Evolutionary conservation across 2,113 vertebrate species (phyloP), one percentile per base, ranked within the genome.

Genomic region (Casuarius casuarius): DNA sequence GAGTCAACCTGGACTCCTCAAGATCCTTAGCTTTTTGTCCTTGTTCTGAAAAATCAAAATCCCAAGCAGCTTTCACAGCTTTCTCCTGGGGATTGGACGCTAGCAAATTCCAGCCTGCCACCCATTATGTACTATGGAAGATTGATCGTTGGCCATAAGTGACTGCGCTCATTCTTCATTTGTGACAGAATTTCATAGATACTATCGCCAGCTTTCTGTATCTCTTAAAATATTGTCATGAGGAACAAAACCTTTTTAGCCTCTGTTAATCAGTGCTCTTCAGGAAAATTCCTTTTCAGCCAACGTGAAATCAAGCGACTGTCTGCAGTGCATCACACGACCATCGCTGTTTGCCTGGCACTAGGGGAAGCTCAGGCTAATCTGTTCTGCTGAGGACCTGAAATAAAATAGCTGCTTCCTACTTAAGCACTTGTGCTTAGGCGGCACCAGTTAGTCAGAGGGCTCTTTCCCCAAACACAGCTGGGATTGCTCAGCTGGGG

Each of bases 301-400:
- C 46, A 62, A 23, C 0, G 3, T 42, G 52, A 79, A 84, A 49
- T 54, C 23, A 44, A 35, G 23, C 78, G 46, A 10, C n/a, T 51
- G 22, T 70, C 0, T 3, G 13, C 73, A 40, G 25, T 31, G 12
- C 25, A 22, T 67, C 38, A 35, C 17, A 28, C 0, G 2, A n/a
- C 29, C 40, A n/a, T 67, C 29, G 42, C 74, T 56, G n/a, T 22
- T 35, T 22, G 4, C 20, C 42, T 74, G n/a, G 48, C 2, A 12
- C 0, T 1, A 4, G 20, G 26, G 22, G 12, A 44, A 85, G 9
- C 21, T 68, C 0, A 2, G 29, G 35, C 22, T 70, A 17, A 63
- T 46, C 22, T 33, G 8, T 68, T 23, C 58, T 71, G 11, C 35
- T 22, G 13, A 48, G 52, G 28, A 49, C 52, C 46, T 61, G 8